A percentile compares a stretch with the other conserved stretches of the same genome.
Evolutionary conservation across 2,888 invertebrate genomes (phyloP).

Genomic region (Epirrhoe tristata): DNA sequence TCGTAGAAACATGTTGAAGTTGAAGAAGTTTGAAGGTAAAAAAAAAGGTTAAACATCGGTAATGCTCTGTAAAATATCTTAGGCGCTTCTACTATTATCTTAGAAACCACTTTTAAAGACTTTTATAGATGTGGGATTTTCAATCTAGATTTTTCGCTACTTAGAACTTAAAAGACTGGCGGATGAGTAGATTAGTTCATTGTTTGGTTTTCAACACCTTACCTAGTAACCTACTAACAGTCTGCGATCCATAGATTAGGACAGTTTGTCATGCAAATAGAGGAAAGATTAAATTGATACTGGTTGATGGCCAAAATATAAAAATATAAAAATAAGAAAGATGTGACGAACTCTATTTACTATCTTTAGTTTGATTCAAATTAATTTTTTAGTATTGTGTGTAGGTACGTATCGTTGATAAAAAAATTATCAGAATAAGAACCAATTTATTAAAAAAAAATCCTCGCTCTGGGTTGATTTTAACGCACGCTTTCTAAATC

Average conservation of each 20-base stretch:
- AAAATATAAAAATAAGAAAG: too few relatives aligned
- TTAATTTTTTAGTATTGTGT: too few relatives aligned
- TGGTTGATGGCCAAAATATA: constrained; percentile 24
- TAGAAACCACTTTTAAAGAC: too few relatives aligned
- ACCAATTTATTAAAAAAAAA: neutral
- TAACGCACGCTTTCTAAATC: neutral
- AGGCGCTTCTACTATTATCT: neutral
- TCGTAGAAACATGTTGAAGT: too few relatives aligned
- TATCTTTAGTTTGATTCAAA: too few relatives aligned
- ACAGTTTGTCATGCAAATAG: constrained; percentile 38
- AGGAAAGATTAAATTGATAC: constrained; percentile 29
- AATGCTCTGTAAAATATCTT: neutral
- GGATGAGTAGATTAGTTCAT: neutral
- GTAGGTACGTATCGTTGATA: too few relatives aligned
- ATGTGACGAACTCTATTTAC: too few relatives aligned
- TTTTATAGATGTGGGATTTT: neutral
- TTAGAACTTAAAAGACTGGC: neutral
- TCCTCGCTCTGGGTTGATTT: neutral
- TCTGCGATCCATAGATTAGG: constrained; percentile 28
- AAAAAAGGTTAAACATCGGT: neutral
- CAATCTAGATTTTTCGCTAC: neutral
- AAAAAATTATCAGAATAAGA: too few relatives aligned
- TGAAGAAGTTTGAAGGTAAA: neutral
- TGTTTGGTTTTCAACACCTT: constrained; percentile 10
- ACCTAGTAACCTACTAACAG: constrained; percentile 32